A percentile compares a stretch with the other conserved stretches of the same genome.
phyloP scores from a whole-genome alignment of 2,113 vertebrate species.

The Ardeotis arabs region DNA sequence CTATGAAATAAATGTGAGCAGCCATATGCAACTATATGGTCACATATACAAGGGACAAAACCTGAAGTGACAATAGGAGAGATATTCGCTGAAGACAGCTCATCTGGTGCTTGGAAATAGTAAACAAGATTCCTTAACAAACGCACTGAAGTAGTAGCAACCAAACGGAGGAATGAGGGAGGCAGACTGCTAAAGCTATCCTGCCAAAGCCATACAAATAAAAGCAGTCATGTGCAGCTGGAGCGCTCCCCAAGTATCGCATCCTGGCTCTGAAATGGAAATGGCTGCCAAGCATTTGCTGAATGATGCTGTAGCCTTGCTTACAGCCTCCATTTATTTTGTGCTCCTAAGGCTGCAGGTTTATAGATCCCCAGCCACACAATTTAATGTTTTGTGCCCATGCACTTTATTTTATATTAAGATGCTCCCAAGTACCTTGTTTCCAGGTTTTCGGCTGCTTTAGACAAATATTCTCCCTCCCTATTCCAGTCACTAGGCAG shows the following conservation, averaged over 20 bases:
- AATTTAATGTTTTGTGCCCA: neutral
- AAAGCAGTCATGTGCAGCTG: neutral
- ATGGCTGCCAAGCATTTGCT: neutral
- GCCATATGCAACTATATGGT: neutral
- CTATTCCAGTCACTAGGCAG: neutral
- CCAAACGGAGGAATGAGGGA: neutral
- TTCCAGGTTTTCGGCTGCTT: slow-evolving; percentile 1
- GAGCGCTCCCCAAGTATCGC: neutral
- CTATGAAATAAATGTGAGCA: neutral
- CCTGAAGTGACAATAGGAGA: neutral
- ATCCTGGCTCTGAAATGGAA: neutral
- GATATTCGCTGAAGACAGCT: neutral
- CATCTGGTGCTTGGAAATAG: neutral
- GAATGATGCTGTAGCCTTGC: neutral
- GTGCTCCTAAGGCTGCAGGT: neutral
- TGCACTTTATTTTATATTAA: neutral
- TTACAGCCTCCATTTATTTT: neutral
- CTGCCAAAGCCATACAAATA: neutral
- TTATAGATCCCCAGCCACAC: neutral
- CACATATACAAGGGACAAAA: neutral
- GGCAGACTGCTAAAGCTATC: neutral
- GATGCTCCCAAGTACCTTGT: neutral
- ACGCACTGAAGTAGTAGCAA: neutral
- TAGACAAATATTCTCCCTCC: neutral
- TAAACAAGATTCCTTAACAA: neutral